Evolutionary conservation across 2,113 vertebrate genomes (phyloP), one percentile per base, ranked within the genome.

Genomic region (Tragelaphus scriptus): DNA sequence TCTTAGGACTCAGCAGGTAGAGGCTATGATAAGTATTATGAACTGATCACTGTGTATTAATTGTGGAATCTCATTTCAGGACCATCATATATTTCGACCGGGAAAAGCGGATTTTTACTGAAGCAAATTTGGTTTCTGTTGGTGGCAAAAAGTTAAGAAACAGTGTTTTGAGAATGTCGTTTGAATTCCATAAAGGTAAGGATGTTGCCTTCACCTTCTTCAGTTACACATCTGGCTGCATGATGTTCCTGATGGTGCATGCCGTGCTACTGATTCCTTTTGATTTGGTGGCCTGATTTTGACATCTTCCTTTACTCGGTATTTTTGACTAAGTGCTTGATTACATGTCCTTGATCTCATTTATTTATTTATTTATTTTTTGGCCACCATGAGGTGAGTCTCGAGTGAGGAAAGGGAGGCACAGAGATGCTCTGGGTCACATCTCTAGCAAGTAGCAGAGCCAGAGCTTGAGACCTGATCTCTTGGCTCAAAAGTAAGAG

Each of bases 101-200:
- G 96, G 99, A 99, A 97, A 99, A 99, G 98, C 99, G 99, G 51
- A 98, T 98, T 55, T 99, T 98, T 88, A 80, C 95, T 88, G 99
- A 99, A 98, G 98, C 98, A 95, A 98, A 97, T 85, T 95, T 99
- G 96, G 97, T 98, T 88, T 96, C 99, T 81, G 85, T 86, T 95
- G 89, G 88, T 91, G 68, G 98, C 92, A 99, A 98, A 97, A 98
- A 99, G 59, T 98, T 99, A 56, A 98, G 98, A 94, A 99, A 98
- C 96, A 99, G 99, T 93, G 99, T 99, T 84, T 98, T 99, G 97
- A 99, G 99, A 97, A 98, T 99, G 96, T 99, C 99, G 97, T 98
- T 99, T n/a, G 99, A 99, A 90, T 99, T 99, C 97, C 99, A 98
- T 91, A 99, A 99, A 99, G 99, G 99, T 99, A 98, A 32, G 96